phyloP scores from a whole-genome alignment of 2,113 vertebrate species.

The Azemiops feae region DNA sequence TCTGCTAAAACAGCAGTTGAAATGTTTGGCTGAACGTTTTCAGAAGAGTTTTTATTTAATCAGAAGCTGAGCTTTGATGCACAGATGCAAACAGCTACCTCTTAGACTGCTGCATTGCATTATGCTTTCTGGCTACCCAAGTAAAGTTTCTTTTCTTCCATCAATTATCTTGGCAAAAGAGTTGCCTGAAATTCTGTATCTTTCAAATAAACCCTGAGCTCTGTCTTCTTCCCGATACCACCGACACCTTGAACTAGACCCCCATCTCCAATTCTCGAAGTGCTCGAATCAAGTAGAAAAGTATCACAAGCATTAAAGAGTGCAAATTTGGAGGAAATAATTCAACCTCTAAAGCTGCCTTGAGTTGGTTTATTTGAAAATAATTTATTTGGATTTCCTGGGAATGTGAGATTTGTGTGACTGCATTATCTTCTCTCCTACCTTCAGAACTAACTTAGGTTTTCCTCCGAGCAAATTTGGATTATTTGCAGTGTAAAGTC shows the following conservation, averaged over 20 bases:
- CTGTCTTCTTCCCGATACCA: background rate
- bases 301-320: background rate
- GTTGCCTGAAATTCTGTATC: background rate
- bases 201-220: background rate
- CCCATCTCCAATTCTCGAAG: background rate
- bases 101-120: background rate
- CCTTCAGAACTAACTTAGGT: conserved; percentile 21
- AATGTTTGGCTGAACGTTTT: background rate
- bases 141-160: background rate
- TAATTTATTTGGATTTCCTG: conserved; percentile 35
- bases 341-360: background rate
- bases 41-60: background rate
- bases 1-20: background rate
- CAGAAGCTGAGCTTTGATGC: background rate
- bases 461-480: conserved; percentile 52
- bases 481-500: conserved; percentile 46
- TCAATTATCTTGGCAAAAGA: background rate
- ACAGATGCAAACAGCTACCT: background rate
- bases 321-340: background rate
- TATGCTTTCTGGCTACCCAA: background rate
- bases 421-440: conserved; percentile 33
- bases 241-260: no score
- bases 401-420: conserved; percentile 17
- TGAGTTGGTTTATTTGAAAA: conserved; percentile 23
- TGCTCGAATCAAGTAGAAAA: background rate